A percentile compares a stretch with the other conserved stretches of the same genome.
phyloP scores from a whole-genome alignment of 2,888 invertebrate genomes.

The Apodemia mormo region DNA sequence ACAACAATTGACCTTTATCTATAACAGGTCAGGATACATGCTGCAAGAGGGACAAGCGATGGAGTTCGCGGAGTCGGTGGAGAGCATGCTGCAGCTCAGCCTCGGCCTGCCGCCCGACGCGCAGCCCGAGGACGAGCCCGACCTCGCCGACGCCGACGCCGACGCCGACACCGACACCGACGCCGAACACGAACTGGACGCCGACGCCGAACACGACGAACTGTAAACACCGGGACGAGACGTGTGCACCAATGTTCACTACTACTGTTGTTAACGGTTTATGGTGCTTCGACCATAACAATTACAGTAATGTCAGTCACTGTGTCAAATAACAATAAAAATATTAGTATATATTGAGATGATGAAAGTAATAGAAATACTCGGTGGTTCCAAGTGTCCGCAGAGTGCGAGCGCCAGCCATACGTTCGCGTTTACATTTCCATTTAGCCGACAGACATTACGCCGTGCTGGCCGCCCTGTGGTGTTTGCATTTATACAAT shows the following conservation, averaged over 20 bases:
- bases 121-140: constrained; percentile 43
- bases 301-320: too few relatives aligned
- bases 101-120: constrained; percentile 41
- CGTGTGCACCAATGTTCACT: neutral
- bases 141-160: constrained; percentile 35
- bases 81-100: constrained; percentile 89
- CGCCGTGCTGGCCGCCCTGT: neutral
- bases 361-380: too few relatives aligned
- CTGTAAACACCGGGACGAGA: constrained; percentile 53
- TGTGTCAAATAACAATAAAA: too few relatives aligned
- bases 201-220: constrained; percentile 60
- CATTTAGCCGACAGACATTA: neutral
- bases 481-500: neutral
- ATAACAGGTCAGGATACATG: constrained; percentile 88
- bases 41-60: constrained; percentile 83
- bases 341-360: too few relatives aligned
- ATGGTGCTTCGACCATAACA: too few relatives aligned
- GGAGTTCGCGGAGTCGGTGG: constrained; percentile 94
- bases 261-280: too few relatives aligned
- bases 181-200: constrained; percentile 31
- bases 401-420: too few relatives aligned
- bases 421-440: too few relatives aligned
- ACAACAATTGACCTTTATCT: too few relatives aligned
- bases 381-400: too few relatives aligned
- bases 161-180: constrained; percentile 37